A percentile compares a stretch with the other conserved stretches of the same genome.
Conservation (phyloP, 2,888 invertebrate species). For the Napeogenes inachia region DNA sequence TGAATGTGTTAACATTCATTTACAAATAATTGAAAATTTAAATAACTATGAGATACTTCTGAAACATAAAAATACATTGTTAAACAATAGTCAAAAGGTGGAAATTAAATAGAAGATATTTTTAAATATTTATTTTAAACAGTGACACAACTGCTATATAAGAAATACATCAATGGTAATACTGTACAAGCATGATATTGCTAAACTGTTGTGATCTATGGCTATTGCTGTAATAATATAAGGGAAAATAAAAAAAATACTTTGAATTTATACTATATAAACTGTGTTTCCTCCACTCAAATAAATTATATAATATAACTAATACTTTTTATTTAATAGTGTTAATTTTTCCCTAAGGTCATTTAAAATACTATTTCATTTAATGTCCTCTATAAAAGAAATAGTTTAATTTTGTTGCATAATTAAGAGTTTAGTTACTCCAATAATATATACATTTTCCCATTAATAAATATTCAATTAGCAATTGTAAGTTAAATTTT, state of each 20-base stretch:
- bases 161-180: slow-evolving; percentile 19
- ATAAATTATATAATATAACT: not conserved
- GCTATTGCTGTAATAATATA: not conserved
- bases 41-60: slow-evolving; percentile 50
- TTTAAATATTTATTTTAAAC: slow-evolving; percentile 18
- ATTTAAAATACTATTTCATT: not conserved
- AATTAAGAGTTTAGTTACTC: no score
- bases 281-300: not conserved
- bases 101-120: not conserved
- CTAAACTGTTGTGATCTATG: slow-evolving; percentile 11
- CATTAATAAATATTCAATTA: no score
- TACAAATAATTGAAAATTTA: slow-evolving; percentile 69
- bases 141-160: slow-evolving; percentile 23
- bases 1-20: slow-evolving; percentile 83
- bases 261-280: not conserved
- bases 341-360: not conserved
- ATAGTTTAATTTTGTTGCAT: no score
- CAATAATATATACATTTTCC: no score
- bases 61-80: slow-evolving; percentile 39
- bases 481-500: no score
- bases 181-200: slow-evolving; percentile 25
- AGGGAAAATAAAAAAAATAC: slow-evolving; percentile 23
- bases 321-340: not conserved
- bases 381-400: not conserved
- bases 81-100: not conserved